Percentiles rank a stretch among this genome's conserved stretches.
These are phyloP conservation scores for Scaeva pyrastri DNA, from an alignment of 2,888 invertebrate genomes.

Conservation along the genomic window DNA sequence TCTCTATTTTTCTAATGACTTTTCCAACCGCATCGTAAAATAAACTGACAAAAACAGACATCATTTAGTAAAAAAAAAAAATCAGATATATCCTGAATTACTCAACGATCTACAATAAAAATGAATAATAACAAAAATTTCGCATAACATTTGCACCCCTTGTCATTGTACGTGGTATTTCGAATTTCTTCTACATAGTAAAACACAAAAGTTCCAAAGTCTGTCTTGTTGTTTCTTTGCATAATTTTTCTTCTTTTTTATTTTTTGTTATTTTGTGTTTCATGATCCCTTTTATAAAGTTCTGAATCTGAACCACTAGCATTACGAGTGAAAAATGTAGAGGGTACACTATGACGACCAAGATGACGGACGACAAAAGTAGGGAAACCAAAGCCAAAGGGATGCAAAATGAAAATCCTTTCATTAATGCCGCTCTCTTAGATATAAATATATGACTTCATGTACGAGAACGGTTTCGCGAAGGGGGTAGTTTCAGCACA, in stretches of 20 bases:
- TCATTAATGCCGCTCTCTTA: conserved; percentile 79
- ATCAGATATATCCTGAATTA: not conserved
- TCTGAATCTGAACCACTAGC: conserved; percentile 67
- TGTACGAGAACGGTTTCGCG: conserved; percentile 24
- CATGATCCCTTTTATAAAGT: conserved; percentile 72
- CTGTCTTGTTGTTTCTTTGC: conserved; percentile 57
- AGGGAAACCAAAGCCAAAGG: conserved; percentile 32
- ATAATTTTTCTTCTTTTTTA: conserved; percentile 43
- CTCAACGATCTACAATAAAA: not conserved
- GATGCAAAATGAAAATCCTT: conserved; percentile 80
- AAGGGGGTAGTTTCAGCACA: conserved; percentile 61
- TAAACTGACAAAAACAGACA: not conserved
- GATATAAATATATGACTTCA: conserved; percentile 40
- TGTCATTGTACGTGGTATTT: conserved; percentile 62
- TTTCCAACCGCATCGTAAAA: not conserved
- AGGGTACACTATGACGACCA: conserved; percentile 6
- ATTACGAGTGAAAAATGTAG: conserved; percentile 48
- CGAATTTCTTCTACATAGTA: conserved; percentile 64
- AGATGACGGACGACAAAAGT: not conserved
- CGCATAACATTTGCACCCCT: conserved; percentile 72
- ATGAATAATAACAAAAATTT: conserved; percentile 33
- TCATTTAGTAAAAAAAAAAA: conserved; percentile 17
- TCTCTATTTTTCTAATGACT: not conserved
- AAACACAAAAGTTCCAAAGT: conserved; percentile 59
- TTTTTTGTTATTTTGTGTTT: conserved; percentile 17